Base-by-base conservation (phyloP, 2,888 invertebrate genomes). In the Xestia xanthographa region DNA sequence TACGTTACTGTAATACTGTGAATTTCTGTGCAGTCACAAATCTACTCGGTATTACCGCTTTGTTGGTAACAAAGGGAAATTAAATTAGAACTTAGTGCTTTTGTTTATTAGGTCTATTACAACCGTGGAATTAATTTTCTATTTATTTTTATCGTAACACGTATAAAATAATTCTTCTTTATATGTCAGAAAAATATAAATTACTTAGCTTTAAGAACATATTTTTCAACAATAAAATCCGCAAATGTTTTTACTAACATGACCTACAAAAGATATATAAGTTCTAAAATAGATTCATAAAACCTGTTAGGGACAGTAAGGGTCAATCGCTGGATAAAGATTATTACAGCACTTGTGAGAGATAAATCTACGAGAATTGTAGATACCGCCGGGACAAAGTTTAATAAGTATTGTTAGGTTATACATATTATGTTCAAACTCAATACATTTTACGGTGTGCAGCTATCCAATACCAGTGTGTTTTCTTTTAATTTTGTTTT, bases 41-140 rank as follows among this genome's bases (percentile, higher is more conserved):
- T 81, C 65, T 79, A 65, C 68, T 53, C 43, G 9, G 38, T 71
- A 34, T 63, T 63, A 53, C 66, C 58, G 67, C 38, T 79, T 83
- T 71, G 80, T 65, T 66, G 73, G 60, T 63, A 79, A 73, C 73
- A 81, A 68, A 83, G 80, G 34, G 53, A 83, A 62, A 83, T 79
- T 73, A 84, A 81, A 83, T 84, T 84, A 66, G 60, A 72, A 73
- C 68, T 60, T 83, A 67, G 66, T 53, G 29, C 50, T 75, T 77
- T 50, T 69, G 78, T 79, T 82, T 82, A 56, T 81, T 75, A 76
- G 77, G 48, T 62, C 48, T 79, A 67, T 76, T 79, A 65, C 67
- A 75, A 66, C 26, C 45, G 53, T 66, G 58, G 26, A 53, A 60
- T 60, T 68, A 48, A 83, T 78, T 66, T 77, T 68, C 48, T 45